phyloP scores from a whole-genome alignment of 1,140 invertebrate species.

The Branchinecta lindahli region DNA sequence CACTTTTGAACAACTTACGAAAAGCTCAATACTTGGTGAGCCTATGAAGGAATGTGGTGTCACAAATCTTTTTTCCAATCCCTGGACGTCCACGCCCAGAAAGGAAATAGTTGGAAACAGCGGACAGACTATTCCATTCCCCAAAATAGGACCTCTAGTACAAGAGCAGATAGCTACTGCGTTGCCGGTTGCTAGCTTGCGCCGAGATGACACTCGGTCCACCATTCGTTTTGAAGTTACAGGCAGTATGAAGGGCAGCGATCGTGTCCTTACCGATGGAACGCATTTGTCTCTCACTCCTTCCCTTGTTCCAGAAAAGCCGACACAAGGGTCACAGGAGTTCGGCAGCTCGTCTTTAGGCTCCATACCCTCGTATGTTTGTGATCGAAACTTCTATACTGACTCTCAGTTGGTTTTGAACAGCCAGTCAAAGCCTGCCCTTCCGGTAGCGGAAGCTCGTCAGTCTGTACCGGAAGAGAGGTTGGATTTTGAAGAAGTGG shows the following conservation, averaged over 20 bases:
- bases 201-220: background rate
- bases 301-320: background rate
- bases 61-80: background rate
- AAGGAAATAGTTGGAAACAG: background rate
- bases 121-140: too few relatives aligned
- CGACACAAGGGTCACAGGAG: background rate
- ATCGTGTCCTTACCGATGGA: background rate
- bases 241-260: background rate
- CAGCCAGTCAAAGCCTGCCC: too few relatives aligned
- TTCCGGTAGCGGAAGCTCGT: background rate
- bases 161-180: too few relatives aligned
- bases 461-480: background rate
- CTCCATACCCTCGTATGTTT: background rate
- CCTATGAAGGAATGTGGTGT: too few relatives aligned
- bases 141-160: too few relatives aligned
- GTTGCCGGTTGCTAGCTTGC: too few relatives aligned
- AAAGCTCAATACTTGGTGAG: too few relatives aligned
- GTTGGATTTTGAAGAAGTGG: background rate
- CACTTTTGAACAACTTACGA: too few relatives aligned
- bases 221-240: background rate
- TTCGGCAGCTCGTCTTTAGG: background rate
- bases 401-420: background rate
- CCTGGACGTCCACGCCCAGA: background rate
- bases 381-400: background rate
- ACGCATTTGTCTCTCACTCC: constrained; percentile 2